Conservation (phyloP, 2,113 vertebrate species). For the Scomber japonicus region DNA sequence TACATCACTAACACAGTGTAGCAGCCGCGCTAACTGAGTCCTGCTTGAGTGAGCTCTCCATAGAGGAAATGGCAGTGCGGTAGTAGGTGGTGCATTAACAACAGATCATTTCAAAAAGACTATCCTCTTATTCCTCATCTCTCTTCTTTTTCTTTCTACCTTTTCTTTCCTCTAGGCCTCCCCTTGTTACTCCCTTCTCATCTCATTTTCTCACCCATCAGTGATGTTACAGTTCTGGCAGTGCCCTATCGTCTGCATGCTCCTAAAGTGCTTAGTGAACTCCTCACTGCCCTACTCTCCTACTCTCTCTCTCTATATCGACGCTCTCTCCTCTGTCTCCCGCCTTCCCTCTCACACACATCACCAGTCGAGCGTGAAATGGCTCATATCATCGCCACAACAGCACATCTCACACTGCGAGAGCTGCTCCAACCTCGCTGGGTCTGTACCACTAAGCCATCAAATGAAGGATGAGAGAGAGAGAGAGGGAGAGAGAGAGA, state of each 20-base stretch:
- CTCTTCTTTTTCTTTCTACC: neutral
- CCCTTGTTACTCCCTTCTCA: slow-evolving; percentile 50
- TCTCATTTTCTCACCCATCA: slow-evolving; percentile 61
- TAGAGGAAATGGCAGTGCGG: neutral
- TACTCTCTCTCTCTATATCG: neutral
- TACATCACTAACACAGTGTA: neutral
- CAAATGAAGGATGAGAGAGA: slow-evolving; percentile 41
- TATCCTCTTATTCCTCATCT: neutral
- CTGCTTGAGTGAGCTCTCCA: neutral
- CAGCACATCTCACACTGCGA: slow-evolving; percentile 66
- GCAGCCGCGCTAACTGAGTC: neutral
- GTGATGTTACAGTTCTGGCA: slow-evolving; percentile 47
- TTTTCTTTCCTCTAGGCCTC: neutral
- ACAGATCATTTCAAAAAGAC: neutral
- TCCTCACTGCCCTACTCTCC: slow-evolving; percentile 29
- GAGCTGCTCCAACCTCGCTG: slow-evolving; percentile 46
- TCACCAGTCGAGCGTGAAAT: slow-evolving; percentile 74
- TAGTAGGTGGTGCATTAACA: neutral
- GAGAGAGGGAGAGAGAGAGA: neutral
- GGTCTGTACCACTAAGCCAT: slow-evolving; percentile 52
- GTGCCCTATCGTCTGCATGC: slow-evolving; percentile 35
- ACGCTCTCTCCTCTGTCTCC: neutral
- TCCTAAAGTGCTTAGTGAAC: slow-evolving; percentile 60
- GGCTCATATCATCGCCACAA: slow-evolving; percentile 67
- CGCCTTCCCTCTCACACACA: slow-evolving; percentile 54